phyloP scores from a whole-genome alignment of 2,797 vertebrate species.

The Halcyon badia region DNA sequence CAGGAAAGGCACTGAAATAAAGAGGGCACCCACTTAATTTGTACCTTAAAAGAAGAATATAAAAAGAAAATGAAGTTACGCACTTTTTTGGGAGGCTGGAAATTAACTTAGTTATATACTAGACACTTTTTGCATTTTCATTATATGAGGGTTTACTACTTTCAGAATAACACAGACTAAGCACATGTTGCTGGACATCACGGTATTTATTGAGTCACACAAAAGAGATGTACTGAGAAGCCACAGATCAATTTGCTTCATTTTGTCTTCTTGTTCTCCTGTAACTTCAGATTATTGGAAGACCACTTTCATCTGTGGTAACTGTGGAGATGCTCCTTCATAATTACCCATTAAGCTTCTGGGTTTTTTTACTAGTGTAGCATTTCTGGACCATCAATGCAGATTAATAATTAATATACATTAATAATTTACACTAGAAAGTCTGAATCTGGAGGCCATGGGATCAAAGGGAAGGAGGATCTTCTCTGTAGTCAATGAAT shows the following conservation, averaged over 20 bases:
- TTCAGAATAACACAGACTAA: background rate
- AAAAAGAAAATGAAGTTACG: background rate
- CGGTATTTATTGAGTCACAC: background rate
- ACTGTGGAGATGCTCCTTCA: background rate
- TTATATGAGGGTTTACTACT: background rate
- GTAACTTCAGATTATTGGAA: background rate
- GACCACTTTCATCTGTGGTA: background rate
- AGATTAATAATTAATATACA: background rate
- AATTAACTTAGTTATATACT: background rate
- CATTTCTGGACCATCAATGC: background rate
- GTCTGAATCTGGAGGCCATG: background rate
- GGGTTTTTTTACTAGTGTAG: background rate
- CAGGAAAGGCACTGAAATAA: background rate
- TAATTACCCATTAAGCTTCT: background rate
- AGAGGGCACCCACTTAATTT: background rate
- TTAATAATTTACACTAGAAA: background rate
- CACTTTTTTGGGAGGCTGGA: background rate
- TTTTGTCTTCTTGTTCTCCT: background rate
- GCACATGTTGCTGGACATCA: background rate
- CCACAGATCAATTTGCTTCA: background rate
- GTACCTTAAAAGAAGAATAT: background rate
- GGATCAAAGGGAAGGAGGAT: background rate
- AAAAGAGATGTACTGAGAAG: rapidly evolving
- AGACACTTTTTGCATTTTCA: background rate
- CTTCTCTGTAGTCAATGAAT: background rate